These are phyloP conservation scores for Tauraco erythrolophus DNA, from an alignment of 2,113 vertebrate genomes.

Conservation along the genomic window DNA sequence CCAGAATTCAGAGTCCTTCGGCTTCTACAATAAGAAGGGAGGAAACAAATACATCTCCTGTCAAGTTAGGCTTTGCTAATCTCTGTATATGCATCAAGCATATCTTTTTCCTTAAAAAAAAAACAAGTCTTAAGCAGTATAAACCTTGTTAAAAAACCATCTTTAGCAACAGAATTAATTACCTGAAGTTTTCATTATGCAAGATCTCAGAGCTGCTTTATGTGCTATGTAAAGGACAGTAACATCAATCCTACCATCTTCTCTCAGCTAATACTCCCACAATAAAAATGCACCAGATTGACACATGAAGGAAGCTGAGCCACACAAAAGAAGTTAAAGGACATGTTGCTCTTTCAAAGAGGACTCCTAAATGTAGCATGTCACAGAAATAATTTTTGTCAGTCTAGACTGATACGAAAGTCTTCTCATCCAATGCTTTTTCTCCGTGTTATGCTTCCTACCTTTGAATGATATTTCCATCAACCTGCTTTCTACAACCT, in stretches of 20 bases:
- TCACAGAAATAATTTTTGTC: neutral
- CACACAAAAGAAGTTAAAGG: neutral
- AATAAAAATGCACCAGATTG: neutral
- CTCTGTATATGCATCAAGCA: neutral
- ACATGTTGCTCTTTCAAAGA: neutral
- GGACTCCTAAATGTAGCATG: neutral
- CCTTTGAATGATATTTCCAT: neutral
- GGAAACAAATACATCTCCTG: neutral
- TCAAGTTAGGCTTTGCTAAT: neutral
- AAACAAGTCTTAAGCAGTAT: neutral
- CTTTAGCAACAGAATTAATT: neutral
- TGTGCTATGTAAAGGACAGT: neutral
- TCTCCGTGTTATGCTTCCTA: neutral
- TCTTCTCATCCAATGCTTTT: neutral
- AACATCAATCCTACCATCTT: neutral
- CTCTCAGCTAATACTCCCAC: neutral
- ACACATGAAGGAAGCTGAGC: neutral
- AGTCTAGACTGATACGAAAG: neutral
- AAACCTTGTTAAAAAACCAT: neutral
- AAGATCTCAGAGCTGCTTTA: neutral
- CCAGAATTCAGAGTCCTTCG: neutral
- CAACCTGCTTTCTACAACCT: neutral
- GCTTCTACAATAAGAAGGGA: neutral
- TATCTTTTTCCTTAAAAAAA: neutral
- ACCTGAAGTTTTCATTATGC: neutral